Evolutionary conservation across 2,797 vertebrate genomes (phyloP).

Genomic region (Paramormyrops hopkinsi): DNA sequence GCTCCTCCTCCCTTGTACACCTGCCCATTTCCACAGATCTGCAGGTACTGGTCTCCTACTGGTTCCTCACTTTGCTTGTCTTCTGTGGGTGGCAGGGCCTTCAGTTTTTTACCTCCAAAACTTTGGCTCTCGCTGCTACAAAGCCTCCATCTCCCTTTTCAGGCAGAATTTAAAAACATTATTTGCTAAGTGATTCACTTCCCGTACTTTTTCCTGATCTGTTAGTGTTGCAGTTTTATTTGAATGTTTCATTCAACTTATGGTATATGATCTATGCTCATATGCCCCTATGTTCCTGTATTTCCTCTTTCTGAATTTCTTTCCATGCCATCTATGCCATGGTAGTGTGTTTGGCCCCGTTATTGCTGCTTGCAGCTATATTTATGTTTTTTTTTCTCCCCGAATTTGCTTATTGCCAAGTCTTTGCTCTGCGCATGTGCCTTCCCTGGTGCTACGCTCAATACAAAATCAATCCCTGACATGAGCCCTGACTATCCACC

Average conservation of each 20-base stretch:
- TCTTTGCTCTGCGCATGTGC: neutral
- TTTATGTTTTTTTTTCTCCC: neutral
- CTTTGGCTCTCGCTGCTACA: neutral
- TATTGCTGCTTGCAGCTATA: neutral
- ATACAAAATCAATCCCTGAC: slow-evolving; percentile 13
- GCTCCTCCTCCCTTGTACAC: neutral
- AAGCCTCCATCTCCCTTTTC: neutral
- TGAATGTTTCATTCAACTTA: neutral
- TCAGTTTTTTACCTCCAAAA: neutral
- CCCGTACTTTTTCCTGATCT: neutral
- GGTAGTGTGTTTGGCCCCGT: neutral
- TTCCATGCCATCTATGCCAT: neutral
- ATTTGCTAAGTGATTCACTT: neutral
- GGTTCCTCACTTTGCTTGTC: neutral
- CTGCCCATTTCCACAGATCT: neutral
- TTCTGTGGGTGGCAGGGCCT: neutral
- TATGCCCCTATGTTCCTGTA: neutral
- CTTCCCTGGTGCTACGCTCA: neutral
- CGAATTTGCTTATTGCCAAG: too few species aligned
- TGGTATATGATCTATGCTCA: neutral
- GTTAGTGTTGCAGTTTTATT: neutral
- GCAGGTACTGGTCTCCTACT: neutral
- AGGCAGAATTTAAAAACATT: neutral
- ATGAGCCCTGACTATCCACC: neutral
- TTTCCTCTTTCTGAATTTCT: neutral